Evolutionary conservation across 2,888 invertebrate genomes (phyloP).

Genomic region (Chloroclysta siterata): DNA sequence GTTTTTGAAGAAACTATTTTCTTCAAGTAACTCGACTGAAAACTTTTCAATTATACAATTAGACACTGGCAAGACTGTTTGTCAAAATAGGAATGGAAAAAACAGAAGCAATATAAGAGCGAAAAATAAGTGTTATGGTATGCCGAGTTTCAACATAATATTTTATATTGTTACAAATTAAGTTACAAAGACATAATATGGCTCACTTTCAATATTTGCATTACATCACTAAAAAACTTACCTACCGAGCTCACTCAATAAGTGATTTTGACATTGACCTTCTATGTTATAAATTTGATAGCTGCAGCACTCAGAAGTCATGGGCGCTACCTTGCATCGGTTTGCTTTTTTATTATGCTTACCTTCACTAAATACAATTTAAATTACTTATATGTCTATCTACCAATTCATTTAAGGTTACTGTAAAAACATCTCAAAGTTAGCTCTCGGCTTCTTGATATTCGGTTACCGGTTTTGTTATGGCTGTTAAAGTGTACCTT

Average conservation of each 20-base stretch:
- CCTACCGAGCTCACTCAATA: neutral
- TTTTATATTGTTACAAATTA: neutral
- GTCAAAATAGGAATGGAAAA: too few relatives aligned
- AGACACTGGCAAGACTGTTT: too few relatives aligned
- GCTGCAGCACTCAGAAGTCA: constrained; percentile 46
- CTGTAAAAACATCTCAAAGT: neutral
- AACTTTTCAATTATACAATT: too few relatives aligned
- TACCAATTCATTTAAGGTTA: constrained; percentile 17
- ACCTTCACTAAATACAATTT: constrained; percentile 51
- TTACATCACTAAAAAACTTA: neutral
- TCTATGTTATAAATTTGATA: constrained; percentile 44
- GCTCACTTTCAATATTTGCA: neutral
- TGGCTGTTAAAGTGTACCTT: neutral
- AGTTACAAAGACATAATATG: neutral
- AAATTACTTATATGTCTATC: constrained; percentile 20
- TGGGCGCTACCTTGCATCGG: constrained; percentile 51
- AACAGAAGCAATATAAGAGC: too few relatives aligned
- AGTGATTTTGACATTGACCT: constrained; percentile 43
- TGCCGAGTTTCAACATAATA: neutral
- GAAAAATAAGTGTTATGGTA: too few relatives aligned
- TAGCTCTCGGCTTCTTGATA: neutral
- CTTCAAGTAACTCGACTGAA: too few relatives aligned
- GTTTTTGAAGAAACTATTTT: too few relatives aligned
- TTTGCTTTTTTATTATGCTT: constrained; percentile 45
- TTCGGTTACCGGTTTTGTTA: neutral